A percentile compares a stretch with the other conserved stretches of the same genome.
Conservation (phyloP, 2,888 invertebrate species). For the Eretmocerus hayati region DNA sequence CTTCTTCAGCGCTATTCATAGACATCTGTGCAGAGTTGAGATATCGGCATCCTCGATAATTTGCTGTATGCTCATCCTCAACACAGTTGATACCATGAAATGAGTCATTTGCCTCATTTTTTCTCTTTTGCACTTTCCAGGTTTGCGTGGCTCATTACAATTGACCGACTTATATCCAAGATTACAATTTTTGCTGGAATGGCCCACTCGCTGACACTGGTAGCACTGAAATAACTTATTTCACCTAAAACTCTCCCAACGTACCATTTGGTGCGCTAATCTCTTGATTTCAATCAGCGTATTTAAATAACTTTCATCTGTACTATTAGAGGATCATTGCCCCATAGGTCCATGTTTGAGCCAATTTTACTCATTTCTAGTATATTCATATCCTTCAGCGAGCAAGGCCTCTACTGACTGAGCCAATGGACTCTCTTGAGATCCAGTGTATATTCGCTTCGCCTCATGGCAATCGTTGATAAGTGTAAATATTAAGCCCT, state of each 20-base stretch:
- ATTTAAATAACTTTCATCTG: slow-evolving; percentile 8
- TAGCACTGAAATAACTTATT: slow-evolving; percentile 7
- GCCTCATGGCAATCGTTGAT: too few species aligned
- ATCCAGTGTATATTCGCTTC: too few species aligned
- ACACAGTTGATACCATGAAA: slow-evolving; percentile 10
- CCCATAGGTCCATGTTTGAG: not conserved
- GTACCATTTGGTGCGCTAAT: slow-evolving; percentile 8
- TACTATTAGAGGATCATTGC: slow-evolving; percentile 3
- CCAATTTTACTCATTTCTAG: slow-evolving; percentile 11
- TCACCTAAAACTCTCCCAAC: slow-evolving; percentile 9
- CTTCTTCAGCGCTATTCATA: not conserved
- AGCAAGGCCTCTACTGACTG: too few species aligned
- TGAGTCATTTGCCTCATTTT: not conserved
- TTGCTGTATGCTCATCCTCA: slow-evolving; percentile 4
- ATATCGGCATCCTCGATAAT: slow-evolving; percentile 11
- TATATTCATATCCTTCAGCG: slow-evolving; percentile 8
- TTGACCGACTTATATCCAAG: slow-evolving; percentile 8
- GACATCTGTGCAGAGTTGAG: slow-evolving; percentile 2
- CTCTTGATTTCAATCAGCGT: slow-evolving; percentile 2
- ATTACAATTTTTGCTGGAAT: slow-evolving; percentile 7
- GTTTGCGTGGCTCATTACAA: slow-evolving; percentile 1
- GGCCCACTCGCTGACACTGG: slow-evolving; percentile 11
- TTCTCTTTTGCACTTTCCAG: not conserved
- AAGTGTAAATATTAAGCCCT: too few species aligned
- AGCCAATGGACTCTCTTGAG: too few species aligned